These are phyloP conservation scores for Chirona hameri DNA, from an alignment of 2,888 invertebrate species.

Conservation along the genomic window DNA sequence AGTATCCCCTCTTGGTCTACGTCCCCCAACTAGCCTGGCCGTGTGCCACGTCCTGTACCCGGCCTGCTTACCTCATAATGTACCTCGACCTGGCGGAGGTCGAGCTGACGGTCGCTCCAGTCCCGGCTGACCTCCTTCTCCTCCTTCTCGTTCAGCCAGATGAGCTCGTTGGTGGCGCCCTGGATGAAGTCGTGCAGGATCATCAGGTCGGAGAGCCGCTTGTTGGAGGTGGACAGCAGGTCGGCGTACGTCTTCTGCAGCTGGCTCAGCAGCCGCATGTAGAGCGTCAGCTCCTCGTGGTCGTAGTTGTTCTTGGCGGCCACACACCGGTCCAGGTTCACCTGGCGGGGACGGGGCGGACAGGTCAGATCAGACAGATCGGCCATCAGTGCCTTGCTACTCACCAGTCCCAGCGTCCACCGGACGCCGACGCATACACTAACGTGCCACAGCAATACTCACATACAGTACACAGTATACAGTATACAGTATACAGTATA, in stretches of 20 bases:
- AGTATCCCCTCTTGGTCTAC: too few species aligned
- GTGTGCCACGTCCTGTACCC: not conserved
- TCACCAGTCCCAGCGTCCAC: too few species aligned
- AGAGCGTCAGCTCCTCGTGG: conserved; percentile 85
- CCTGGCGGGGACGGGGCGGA: not conserved
- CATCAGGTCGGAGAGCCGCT: conserved; percentile 86
- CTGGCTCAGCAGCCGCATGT: conserved; percentile 84
- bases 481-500: too few species aligned
- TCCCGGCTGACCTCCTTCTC: conserved; percentile 91
- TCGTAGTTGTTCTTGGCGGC: conserved; percentile 75
- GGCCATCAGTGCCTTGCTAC: too few species aligned
- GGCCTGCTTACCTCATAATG: conserved; percentile 78
- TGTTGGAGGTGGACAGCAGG: conserved; percentile 73
- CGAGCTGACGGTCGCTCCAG: conserved; percentile 93
- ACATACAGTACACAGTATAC: too few species aligned
- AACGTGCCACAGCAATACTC: too few species aligned
- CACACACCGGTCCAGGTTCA: conserved; percentile 79
- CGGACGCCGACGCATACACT: too few species aligned
- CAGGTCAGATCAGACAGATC: too few species aligned
- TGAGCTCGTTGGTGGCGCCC: conserved; percentile 88
- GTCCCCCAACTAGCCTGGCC: too few species aligned
- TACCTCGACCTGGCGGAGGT: conserved; percentile 84
- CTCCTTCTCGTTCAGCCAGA: conserved; percentile 96
- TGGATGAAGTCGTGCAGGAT: conserved; percentile 68
- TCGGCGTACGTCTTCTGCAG: conserved; percentile 93